Base-by-base conservation (phyloP, 2,888 invertebrate genomes). In the Diaphora mendica region DNA sequence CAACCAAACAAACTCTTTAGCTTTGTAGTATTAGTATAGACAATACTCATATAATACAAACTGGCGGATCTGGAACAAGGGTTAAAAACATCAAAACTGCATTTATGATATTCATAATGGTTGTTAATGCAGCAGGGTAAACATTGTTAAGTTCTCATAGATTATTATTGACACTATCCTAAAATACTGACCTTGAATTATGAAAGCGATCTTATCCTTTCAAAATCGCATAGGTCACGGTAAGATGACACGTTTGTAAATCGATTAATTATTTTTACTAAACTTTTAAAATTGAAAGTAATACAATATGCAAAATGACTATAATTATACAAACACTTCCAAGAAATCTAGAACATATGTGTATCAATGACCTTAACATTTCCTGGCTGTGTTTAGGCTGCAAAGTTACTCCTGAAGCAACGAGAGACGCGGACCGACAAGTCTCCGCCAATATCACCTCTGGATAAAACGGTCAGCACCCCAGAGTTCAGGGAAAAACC, bases 391-490 rank as follows among this genome's bases (percentile, higher is more conserved):
- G 64, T 65, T 0, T 77, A 91, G 91, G 85, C 74, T 73, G 74
- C 33, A 88, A 90, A 79, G 74, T 70, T 26, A 39, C 73, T 44
- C 62, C 70, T 84, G 76, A 83, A 82, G 75, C 88, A 89, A 42
- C 75, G 81, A 44, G 76, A 76, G 42, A 77, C 74, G 20, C 84
- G 82, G 39, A 76, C 70, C 26, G 85, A 80, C 26, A 75, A 84
- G 3, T 79, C 82, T 4, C 79, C 86, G 3, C 85, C 79, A 68
- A 75, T 77, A 13, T 64, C 30, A 26, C 64, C 78, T 11, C 83
- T 90, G 48, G 89, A 91, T 9, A 88, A 90, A 48, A 86, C 85
- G 5, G 23, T 70, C 64, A 92, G 91, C 73, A 84, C 85, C 4
- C 90, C 92, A 3, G 89, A 89, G 23, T 76, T 91, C 13, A 68